Base-by-base conservation (phyloP, 2,888 invertebrate genomes). In the Girardia tigrina region DNA sequence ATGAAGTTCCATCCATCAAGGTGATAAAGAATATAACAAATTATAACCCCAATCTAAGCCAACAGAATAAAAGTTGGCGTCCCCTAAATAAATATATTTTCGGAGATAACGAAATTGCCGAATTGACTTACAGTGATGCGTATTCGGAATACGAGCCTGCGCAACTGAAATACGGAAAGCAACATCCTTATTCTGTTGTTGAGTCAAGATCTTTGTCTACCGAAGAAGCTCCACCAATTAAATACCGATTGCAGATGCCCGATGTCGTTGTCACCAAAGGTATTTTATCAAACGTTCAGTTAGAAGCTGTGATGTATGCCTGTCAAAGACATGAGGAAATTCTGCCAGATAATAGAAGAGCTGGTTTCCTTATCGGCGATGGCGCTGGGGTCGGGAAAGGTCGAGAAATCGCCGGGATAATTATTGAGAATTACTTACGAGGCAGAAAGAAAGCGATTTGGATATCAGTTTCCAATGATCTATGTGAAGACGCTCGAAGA, bases 321-420 rank as follows among this genome's bases (percentile, higher is more conserved):
- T 82, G 83, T 78, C 82, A 82, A 79, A 77, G 81, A 74, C 83
- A 83, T 78, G 81, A 81, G 76, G 79, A 80, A 75, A 80, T 82
- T 16, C 78, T 83, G 29, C 80, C 82, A 6, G 81, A 80, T 79
- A 82, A 81, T 26, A 79, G 79, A 36, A 79, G 83, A 71, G 82
- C 83, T 42, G 83, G 83, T 8, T 83, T 83, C 79, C 82, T 83
- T 74, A 80, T 83, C 72, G 83, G 83, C 4, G 83, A 83, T 79
- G 83, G 81, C 20, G 83, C 83, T 29, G 83, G 83, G 72, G 83
- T 83, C 1, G 83, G 83, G 1, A 83, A 83, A 78, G 93, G 94
- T 0, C 88, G 95, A 73, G 94, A 94, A 85, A 89, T 92, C 79
- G 91, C 97, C 16, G 88, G 82, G 1, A 81, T 83, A 14, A 80